Percentiles rank a stretch among this genome's conserved stretches.
phyloP scores from a whole-genome alignment of 2,888 invertebrate species.

The Lasioglossum calceatum region DNA sequence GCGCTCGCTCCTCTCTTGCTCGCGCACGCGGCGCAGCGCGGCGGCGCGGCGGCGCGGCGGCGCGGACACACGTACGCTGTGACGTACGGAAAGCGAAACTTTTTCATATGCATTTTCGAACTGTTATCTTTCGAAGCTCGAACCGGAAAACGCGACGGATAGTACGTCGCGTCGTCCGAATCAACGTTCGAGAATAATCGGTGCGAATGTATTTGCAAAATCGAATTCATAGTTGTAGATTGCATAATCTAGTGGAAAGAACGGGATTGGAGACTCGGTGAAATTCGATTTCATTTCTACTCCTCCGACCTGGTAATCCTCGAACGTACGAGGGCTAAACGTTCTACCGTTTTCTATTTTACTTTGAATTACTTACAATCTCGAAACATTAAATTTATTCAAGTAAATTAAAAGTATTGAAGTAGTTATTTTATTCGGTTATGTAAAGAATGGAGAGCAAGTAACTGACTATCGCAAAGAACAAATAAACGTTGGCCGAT shows the following conservation, averaged over 20 bases:
- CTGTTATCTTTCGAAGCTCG: not conserved
- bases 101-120: conserved; percentile 32
- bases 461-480: too few relatives aligned
- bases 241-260: not conserved
- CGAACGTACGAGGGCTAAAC: not conserved
- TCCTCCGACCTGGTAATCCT: not conserved
- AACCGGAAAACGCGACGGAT: not conserved
- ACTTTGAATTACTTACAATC: too few relatives aligned
- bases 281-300: not conserved
- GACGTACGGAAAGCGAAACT: conserved; percentile 54
- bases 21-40: conserved; percentile 25
- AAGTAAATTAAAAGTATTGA: too few relatives aligned
- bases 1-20: conserved; percentile 22
- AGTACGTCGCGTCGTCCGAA: too few relatives aligned
- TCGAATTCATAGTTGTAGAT: not conserved
- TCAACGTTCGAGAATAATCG: not conserved
- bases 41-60: too few relatives aligned
- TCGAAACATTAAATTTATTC: too few relatives aligned
- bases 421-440: too few relatives aligned
- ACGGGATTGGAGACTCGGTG: not conserved
- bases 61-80: conserved; percentile 53
- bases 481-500: too few relatives aligned
- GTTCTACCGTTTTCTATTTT: too few relatives aligned
- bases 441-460: too few relatives aligned
- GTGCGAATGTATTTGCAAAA: not conserved